Conservation (phyloP, 2,888 invertebrate genomes). For the Dynastes tityus region DNA sequence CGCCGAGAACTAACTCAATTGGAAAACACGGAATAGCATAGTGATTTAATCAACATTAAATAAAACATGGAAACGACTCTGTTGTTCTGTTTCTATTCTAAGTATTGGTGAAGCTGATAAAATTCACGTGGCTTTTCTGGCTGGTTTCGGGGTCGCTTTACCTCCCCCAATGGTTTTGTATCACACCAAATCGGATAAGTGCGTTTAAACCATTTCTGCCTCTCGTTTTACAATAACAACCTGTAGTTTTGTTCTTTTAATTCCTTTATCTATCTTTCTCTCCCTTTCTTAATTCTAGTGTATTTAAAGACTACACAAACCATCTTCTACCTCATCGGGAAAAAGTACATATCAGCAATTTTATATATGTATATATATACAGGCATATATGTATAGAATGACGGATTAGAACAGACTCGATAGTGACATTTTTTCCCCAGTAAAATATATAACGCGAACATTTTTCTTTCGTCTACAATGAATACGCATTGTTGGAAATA, state of each 20-base stretch:
- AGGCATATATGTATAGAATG: slow-evolving; percentile 1
- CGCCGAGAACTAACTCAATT: slow-evolving; percentile 49
- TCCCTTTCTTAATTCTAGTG: too few species aligned
- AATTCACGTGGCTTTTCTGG: slow-evolving; percentile 58
- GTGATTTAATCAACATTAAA: slow-evolving; percentile 61
- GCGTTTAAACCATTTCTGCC: slow-evolving; percentile 48
- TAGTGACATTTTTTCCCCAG: slow-evolving; percentile 19
- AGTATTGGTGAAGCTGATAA: slow-evolving; percentile 59
- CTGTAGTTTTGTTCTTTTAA: background rate
- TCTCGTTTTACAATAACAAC: slow-evolving; percentile 38
- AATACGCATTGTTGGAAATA: slow-evolving; percentile 47
- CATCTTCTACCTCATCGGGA: too few species aligned
- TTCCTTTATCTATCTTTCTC: too few species aligned
- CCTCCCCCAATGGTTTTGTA: slow-evolving; percentile 55
- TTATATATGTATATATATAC: background rate
- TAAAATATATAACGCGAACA: slow-evolving; percentile 39
- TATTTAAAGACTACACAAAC: too few species aligned
- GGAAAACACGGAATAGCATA: slow-evolving; percentile 56
- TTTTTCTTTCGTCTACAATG: slow-evolving; percentile 42
- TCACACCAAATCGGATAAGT: slow-evolving; percentile 50
- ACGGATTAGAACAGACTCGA: slow-evolving; percentile 27
- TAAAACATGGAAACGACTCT: slow-evolving; percentile 60
- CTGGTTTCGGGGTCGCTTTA: slow-evolving; percentile 53
- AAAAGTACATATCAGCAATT: too few species aligned
- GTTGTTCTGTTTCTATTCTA: slow-evolving; percentile 53